Evolutionary conservation across 1,140 invertebrate species (phyloP).

Genomic region (Parapsyche elsis): DNA sequence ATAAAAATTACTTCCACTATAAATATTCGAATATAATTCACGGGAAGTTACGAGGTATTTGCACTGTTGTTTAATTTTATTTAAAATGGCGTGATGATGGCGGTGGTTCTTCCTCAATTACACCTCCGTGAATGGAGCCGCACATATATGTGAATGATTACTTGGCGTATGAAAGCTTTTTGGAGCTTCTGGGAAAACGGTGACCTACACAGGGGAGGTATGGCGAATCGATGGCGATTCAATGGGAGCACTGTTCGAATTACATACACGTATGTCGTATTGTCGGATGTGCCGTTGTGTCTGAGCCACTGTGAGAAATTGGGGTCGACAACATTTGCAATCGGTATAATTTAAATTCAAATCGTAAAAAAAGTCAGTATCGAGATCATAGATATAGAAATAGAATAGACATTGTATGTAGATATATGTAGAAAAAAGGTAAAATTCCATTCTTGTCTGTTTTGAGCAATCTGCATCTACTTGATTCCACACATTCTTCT

Average conservation of each 20-base stretch:
- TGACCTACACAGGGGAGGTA: conserved; percentile 18
- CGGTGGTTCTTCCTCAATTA: not conserved
- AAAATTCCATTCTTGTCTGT: too few relatives aligned
- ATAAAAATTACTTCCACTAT: too few relatives aligned
- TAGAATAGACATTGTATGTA: too few relatives aligned
- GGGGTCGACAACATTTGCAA: conserved; percentile 11
- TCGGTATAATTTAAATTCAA: too few relatives aligned
- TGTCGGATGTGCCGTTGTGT: conserved; percentile 13
- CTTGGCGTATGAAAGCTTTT: conserved; percentile 6
- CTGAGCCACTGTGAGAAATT: conserved; percentile 10
- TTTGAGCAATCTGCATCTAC: too few relatives aligned
- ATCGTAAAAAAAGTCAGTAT: too few relatives aligned
- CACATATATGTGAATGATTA: conserved; percentile 1
- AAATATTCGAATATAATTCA: too few relatives aligned
- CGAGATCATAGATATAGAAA: too few relatives aligned
- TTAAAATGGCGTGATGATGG: not conserved
- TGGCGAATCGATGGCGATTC: conserved; percentile 5
- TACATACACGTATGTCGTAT: conserved; percentile 38
- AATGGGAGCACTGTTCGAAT: conserved; percentile 30
- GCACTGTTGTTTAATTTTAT: too few relatives aligned
- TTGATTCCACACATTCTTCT: too few relatives aligned
- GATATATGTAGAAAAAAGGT: too few relatives aligned
- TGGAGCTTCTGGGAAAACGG: conserved; percentile 26
- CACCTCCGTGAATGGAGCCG: conserved; percentile 1
- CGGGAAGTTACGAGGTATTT: too few relatives aligned